phyloP scores from a whole-genome alignment of 2,888 invertebrate species.

The Deilephila elpenor region DNA sequence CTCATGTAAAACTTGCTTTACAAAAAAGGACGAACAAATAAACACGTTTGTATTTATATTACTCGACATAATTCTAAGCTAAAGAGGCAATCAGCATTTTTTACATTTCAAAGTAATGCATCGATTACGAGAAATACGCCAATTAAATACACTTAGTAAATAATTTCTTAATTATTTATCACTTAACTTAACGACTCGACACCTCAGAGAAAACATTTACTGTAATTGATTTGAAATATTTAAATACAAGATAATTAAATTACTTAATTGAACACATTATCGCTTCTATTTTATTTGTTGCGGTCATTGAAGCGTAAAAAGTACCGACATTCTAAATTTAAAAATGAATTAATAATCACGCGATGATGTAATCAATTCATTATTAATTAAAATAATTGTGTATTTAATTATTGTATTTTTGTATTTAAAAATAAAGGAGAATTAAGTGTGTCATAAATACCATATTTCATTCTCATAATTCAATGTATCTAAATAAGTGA shows the following conservation, averaged over 20 bases:
- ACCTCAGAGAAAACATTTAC: not conserved
- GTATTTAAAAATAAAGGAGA: no score
- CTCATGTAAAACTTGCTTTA: not conserved
- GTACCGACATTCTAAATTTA: no score
- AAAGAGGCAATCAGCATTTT: constrained; percentile 1
- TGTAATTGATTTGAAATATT: constrained; percentile 1
- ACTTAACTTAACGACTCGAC: not conserved
- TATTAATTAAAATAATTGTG: no score
- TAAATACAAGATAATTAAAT: not conserved
- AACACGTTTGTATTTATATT: no score
- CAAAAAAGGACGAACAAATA: not conserved
- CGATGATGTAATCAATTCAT: no score
- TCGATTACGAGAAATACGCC: not conserved
- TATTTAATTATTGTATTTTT: no score
- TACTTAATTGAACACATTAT: not conserved
- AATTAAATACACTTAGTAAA: not conserved
- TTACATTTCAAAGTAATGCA: not conserved
- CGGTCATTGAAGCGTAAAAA: no score
- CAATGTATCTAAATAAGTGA: no score
- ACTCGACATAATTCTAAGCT: not conserved
- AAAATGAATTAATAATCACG: no score
- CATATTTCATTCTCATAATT: no score
- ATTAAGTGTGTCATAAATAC: no score
- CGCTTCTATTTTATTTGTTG: not conserved
- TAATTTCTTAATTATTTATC: constrained; percentile 7